phyloP scores from a whole-genome alignment of 53 echinoderm and acorn worm species.

The Patiria pectinifera region DNA sequence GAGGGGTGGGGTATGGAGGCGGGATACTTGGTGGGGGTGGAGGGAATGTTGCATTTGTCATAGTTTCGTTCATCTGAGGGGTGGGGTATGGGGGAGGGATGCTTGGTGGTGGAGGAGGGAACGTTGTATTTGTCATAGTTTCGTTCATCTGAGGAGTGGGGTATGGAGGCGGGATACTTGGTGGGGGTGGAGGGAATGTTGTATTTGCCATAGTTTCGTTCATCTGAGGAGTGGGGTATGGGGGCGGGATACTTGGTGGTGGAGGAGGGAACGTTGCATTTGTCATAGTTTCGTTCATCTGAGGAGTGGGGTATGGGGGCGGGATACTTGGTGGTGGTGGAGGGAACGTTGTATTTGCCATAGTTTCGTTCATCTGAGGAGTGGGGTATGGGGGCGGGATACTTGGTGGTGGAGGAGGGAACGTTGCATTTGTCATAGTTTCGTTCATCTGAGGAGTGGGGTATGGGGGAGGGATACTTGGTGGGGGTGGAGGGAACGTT shows the following conservation, averaged over 20 bases:
- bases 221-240: neutral
- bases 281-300: neutral
- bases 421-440: slow-evolving; percentile 1
- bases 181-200: neutral
- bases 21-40: neutral
- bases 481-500: neutral
- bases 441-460: neutral
- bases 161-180: neutral
- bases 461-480: neutral
- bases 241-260: neutral
- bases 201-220: slow-evolving; percentile 9
- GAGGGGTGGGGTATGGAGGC: neutral
- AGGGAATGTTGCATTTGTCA: slow-evolving; percentile 6
- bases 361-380: neutral
- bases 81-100: neutral
- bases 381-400: neutral
- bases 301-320: neutral
- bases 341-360: neutral
- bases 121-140: neutral
- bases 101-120: neutral
- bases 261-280: slow-evolving; percentile 11
- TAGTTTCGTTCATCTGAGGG: neutral
- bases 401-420: neutral
- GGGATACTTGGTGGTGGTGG: neutral
- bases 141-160: neutral